Evolutionary conservation across 2,888 invertebrate species (phyloP).

Genomic region (Lottia gigantea): DNA sequence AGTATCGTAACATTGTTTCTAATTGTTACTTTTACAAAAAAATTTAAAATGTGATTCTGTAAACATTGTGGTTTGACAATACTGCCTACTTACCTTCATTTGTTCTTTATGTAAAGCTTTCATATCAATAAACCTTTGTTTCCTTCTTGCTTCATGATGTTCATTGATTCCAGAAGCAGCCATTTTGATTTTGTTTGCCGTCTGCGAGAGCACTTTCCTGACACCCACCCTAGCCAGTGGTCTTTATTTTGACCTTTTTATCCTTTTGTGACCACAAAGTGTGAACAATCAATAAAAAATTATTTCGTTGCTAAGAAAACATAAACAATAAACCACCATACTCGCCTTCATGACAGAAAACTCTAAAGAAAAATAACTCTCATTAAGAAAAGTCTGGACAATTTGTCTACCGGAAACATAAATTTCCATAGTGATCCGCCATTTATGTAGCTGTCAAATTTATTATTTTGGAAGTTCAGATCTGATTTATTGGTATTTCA

Average conservation of each 20-base stretch:
- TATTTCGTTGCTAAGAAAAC: conserved; percentile 1
- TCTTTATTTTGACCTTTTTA: too few species aligned
- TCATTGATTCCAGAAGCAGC: conserved; percentile 60
- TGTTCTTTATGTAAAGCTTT: conserved; percentile 33
- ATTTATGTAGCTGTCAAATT: conserved; percentile 1
- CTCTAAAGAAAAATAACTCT: too few species aligned
- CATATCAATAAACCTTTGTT: conserved; percentile 43
- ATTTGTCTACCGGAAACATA: conserved; percentile 13
- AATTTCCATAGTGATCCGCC: conserved; percentile 20
- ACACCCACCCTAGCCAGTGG: too few species aligned
- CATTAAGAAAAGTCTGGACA: too few species aligned
- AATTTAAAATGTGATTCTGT: too few species aligned
- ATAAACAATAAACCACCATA: not conserved
- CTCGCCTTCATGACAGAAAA: too few species aligned
- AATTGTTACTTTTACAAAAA: too few species aligned
- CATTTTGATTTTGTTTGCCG: conserved; percentile 35
- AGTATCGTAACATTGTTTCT: too few species aligned
- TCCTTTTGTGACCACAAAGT: too few species aligned
- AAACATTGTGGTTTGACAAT: too few species aligned
- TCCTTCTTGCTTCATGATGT: conserved; percentile 58
- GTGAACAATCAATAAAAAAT: not conserved
- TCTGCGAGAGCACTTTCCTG: not conserved
- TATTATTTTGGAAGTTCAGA: not conserved
- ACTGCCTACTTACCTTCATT: conserved; percentile 23
- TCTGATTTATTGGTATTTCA: too few species aligned